Base-by-base conservation (phyloP, 2,113 vertebrate genomes). In the Hippocampus barbouri region DNA sequence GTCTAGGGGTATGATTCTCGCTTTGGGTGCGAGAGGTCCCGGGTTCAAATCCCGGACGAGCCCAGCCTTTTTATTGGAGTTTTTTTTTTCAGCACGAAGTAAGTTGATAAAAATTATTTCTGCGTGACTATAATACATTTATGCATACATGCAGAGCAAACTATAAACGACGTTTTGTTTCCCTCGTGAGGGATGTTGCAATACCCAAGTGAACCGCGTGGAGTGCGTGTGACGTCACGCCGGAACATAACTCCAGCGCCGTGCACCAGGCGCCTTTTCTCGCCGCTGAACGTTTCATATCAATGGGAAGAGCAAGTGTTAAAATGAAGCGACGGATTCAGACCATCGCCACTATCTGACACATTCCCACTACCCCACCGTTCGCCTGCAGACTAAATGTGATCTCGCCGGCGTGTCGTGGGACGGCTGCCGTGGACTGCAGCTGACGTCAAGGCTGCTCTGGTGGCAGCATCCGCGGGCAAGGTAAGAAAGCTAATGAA, bases 1-100 rank as follows among this genome's bases (percentile, higher is more conserved):
- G 91, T 92, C 89, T 92, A 91, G 90, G 91, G 88, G 88, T 92
- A 90, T 92, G 89, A 92, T 92, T 92, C 90, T 92, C 89, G 90
- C 91, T 92, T 92, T 90, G 91, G 91, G 91, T 92, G 91, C 89
- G 90, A 92, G 89, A 92, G 89, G 90, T 92, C 91, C 89, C 90
- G 89, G 91, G 90, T 92, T 92, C 89, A 91, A 92, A 90, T 91
- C 89, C 91, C 91, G 89, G 90, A 91, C 89, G 88, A 92, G 91
- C 90, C 90, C 90, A 14, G 3, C 4, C 1, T n/a, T 65, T 65
- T 2, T 23, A 5, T 5, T 2, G 6, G 5, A 49, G 4, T 49
- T 5, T 18, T 51, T 14, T 23, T 43, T 43, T 15, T 16, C 47
- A 49, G 41, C 47, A 16, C 4, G 15, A 20, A 18, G 16, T 2